Base-by-base conservation (phyloP, 2,888 invertebrate genomes). In the Osmoderma eremita region DNA sequence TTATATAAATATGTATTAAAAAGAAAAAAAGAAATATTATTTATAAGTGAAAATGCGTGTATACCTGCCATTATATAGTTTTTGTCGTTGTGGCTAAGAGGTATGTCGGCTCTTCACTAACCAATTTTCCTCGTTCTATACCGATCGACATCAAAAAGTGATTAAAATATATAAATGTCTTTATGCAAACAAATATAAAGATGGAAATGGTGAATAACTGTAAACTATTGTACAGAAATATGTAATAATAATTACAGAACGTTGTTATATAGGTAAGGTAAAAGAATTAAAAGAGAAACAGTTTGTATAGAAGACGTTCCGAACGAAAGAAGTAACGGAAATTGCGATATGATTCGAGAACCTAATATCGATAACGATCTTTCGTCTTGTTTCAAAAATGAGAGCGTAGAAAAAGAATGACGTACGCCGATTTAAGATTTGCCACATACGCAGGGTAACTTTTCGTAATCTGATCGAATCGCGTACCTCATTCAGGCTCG, bases 301-400 rank as follows among this genome's bases (percentile, higher is more conserved):
- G 17, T 36, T 53, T 53, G 53, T 53, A 53, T 53, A 53, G 36
- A 36, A 53, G 53, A 53, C 53, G 53, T 38, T 53, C 30, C 30
- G 17, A 53, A 51, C 12, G 15, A 22, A 24, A 45, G 12, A 58
- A 24, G n/a, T 24, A 45, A 58, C 15, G 5, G n/a, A 56, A 15
- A 41, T 10, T 56, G 41, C 20, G 41, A 56, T 56, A 58, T 42
- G 22, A 58, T 42, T 58, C 42, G 24, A 58, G 45, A 42, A 58
- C 58, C 45, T 15, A 58, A 8, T 36, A 53, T 53, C 12, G 17
- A 3, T 30, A 10, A 17, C 4, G 8, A 36, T 13, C 36, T 53
- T 53, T 53, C 17, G 10, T 53, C 6, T 1, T 2, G 2, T 8
- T 42, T 13, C 2, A 42, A 17, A 42, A n/a, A 42, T 42, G 15